Evolutionary conservation across 1,140 invertebrate species (phyloP).

Genomic region (Cepaea nemoralis): DNA sequence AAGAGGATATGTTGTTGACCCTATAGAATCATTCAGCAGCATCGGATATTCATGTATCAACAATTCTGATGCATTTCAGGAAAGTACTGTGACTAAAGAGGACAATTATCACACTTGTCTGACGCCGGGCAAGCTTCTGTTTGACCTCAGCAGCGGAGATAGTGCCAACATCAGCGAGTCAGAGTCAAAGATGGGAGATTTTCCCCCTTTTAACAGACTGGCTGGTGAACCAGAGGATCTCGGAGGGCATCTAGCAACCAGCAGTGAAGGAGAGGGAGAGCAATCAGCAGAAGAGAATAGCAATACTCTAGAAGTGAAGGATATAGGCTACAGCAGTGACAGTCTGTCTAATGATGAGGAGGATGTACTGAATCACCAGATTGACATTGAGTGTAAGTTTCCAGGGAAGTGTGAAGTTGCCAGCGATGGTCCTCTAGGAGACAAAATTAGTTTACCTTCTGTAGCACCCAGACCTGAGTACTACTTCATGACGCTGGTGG

Average conservation of each 20-base stretch:
- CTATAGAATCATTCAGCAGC: slow-evolving; percentile 1
- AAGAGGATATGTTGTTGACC: neutral
- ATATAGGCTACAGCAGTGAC: slow-evolving; percentile 71
- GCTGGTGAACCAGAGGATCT: neutral
- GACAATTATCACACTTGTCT: neutral
- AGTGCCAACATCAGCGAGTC: slow-evolving; percentile 56
- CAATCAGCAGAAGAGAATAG: slow-evolving; percentile 32
- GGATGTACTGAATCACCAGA: slow-evolving; percentile 49
- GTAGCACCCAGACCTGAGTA: slow-evolving; percentile 34
- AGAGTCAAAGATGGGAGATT: slow-evolving; percentile 57
- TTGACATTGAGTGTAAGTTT: slow-evolving; percentile 45
- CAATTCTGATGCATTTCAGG: neutral
- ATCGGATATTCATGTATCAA: neutral
- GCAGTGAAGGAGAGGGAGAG: slow-evolving; percentile 52
- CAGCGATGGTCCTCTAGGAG: slow-evolving; percentile 45
- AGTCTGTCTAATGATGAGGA: slow-evolving; percentile 69
- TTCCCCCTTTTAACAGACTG: slow-evolving; percentile 19
- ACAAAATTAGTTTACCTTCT: slow-evolving; percentile 38
- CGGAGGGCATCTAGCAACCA: slow-evolving; percentile 25
- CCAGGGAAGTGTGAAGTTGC: slow-evolving; percentile 47
- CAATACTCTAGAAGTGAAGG: slow-evolving; percentile 50
- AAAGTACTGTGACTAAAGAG: neutral
- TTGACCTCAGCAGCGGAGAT: slow-evolving; percentile 54
- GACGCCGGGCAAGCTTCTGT: slow-evolving; percentile 18
- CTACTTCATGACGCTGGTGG: slow-evolving; percentile 48